Evolutionary conservation across 2,113 vertebrate species (phyloP).

Genomic region (Dipodomys spectabilis): DNA sequence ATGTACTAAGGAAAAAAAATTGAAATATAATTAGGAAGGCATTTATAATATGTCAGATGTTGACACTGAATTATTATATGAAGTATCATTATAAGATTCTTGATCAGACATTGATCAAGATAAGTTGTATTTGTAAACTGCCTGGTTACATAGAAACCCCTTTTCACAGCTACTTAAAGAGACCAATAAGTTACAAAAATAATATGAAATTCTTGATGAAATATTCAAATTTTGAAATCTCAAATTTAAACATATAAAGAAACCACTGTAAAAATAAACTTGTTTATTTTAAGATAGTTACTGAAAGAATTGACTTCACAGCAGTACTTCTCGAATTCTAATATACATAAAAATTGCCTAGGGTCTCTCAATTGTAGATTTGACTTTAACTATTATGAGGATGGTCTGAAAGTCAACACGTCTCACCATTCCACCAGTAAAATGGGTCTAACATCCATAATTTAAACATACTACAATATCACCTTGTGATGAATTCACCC

Average conservation of each 20-base stretch:
- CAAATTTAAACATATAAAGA: background rate
- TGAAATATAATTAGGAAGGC: background rate
- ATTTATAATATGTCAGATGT: background rate
- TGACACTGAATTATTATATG: background rate
- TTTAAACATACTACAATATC: background rate
- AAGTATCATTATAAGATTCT: too few species aligned
- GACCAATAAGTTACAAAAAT: too few species aligned
- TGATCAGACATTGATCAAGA: too few species aligned
- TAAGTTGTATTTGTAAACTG: too few species aligned
- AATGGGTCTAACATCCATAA: background rate
- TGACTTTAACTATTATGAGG: background rate
- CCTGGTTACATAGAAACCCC: too few species aligned
- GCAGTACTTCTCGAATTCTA: background rate
- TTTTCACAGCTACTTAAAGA: too few species aligned
- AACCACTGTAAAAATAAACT: background rate
- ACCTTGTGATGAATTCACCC: background rate
- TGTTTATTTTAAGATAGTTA: background rate
- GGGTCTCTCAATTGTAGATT: background rate
- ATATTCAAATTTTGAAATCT: background rate
- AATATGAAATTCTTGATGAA: background rate
- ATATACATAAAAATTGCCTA: background rate
- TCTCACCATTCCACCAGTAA: background rate
- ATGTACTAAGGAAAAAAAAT: background rate
- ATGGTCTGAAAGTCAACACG: background rate
- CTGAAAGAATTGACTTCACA: background rate